Evolutionary conservation across 2,113 vertebrate genomes (phyloP).

Genomic region (Vulpes lagopus): DNA sequence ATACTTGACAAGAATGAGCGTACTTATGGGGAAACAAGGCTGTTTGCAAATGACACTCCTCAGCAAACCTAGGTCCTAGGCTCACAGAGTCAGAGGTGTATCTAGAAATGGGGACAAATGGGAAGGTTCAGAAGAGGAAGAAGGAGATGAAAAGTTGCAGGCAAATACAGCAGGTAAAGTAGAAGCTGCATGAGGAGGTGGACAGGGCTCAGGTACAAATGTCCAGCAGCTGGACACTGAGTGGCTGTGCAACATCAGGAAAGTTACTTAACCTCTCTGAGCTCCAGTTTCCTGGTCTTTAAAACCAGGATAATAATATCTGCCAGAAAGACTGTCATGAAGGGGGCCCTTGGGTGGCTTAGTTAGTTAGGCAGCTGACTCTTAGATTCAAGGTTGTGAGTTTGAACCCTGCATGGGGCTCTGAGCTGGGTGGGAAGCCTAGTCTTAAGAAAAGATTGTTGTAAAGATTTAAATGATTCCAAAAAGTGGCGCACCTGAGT

Average conservation of each 20-base stretch:
- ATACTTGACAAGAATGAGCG: slow-evolving; percentile 50
- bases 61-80: background rate
- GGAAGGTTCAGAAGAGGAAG: background rate
- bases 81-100: background rate
- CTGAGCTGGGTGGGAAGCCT: background rate
- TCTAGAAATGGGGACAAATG: background rate
- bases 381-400: background rate
- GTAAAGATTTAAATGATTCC: slow-evolving; percentile 31
- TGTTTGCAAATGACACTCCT: background rate
- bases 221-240: background rate
- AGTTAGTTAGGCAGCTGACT: background rate
- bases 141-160: background rate
- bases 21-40: slow-evolving; percentile 50
- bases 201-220: background rate
- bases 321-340: background rate
- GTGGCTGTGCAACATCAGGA: background rate
- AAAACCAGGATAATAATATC: background rate
- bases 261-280: slow-evolving; percentile 46
- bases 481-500: background rate
- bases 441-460: background rate
- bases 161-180: background rate
- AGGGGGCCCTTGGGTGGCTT: background rate
- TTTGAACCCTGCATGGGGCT: background rate
- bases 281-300: slow-evolving; percentile 4
- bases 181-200: background rate